Percentiles rank a stretch among this genome's conserved stretches.
phyloP scores from a whole-genome alignment of 1,140 invertebrate species.

The Mesaphorura yosii region DNA sequence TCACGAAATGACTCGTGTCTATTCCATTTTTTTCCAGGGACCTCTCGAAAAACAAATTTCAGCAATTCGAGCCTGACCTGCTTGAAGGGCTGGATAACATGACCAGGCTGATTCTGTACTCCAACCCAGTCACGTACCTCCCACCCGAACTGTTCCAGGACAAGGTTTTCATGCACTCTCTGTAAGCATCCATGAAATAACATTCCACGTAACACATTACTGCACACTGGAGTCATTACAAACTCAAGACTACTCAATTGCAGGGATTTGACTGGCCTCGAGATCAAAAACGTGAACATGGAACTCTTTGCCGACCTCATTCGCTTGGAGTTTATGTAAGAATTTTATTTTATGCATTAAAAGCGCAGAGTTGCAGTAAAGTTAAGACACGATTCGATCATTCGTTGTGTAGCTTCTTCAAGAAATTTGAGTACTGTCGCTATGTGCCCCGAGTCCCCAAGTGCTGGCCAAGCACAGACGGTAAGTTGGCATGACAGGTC shows the following conservation, averaged over 20 bases:
- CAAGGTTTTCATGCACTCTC: constrained; percentile 15
- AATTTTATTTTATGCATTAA: constrained; percentile 9
- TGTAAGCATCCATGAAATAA: background rate
- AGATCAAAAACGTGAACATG: constrained; percentile 40
- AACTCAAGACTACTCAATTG: background rate
- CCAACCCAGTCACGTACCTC: too few species aligned
- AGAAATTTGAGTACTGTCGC: constrained; percentile 56
- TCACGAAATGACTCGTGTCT: background rate
- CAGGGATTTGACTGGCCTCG: constrained; percentile 32
- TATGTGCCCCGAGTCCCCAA: constrained; percentile 48
- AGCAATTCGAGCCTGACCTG: constrained; percentile 17
- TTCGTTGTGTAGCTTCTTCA: constrained; percentile 48
- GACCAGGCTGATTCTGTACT: constrained; percentile 31
- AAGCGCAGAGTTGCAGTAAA: background rate
- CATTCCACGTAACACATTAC: background rate
- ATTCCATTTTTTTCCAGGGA: constrained; percentile 19
- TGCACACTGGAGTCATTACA: background rate
- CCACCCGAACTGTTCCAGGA: too few species aligned
- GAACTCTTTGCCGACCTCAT: constrained; percentile 42
- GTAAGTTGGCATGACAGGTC: too few species aligned
- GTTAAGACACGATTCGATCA: constrained; percentile 1
- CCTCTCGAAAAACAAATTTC: constrained; percentile 32
- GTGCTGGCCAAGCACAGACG: constrained; percentile 56
- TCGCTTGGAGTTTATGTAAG: constrained; percentile 44
- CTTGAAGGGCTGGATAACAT: constrained; percentile 24